These are phyloP conservation scores for Trachemys scripta DNA, from an alignment of 2,113 vertebrate species.

Conservation along the genomic window DNA sequence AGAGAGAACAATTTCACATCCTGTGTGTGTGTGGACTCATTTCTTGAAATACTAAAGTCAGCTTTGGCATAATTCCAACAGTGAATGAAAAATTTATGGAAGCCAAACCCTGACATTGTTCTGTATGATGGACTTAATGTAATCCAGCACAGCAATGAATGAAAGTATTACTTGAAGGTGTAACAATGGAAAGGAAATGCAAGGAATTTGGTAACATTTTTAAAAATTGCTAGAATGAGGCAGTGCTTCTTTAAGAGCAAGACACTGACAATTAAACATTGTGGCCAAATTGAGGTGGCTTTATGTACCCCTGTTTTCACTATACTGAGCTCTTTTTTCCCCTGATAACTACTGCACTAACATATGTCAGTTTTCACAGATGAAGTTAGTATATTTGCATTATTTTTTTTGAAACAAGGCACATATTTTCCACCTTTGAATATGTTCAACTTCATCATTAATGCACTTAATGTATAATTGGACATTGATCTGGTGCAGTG, in stretches of 20 bases:
- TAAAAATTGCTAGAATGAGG: not conserved
- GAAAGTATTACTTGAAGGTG: not conserved
- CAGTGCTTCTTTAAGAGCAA: not conserved
- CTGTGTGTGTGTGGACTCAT: not conserved
- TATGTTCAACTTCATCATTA: not conserved
- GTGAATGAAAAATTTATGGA: not conserved
- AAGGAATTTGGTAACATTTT: not conserved
- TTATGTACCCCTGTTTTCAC: not conserved
- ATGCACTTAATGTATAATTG: not conserved
- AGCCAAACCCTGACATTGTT: not conserved
- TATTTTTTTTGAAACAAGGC: not conserved
- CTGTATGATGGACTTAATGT: not conserved
- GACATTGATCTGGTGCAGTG: not conserved
- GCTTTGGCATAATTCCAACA: not conserved
- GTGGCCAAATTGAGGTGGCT: not conserved
- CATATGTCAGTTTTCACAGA: not conserved
- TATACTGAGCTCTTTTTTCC: not conserved
- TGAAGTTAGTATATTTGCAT: not conserved
- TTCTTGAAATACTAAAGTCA: not conserved
- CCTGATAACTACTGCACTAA: not conserved
- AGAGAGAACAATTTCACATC: not conserved
- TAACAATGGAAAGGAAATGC: not conserved
- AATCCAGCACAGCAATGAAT: not conserved
- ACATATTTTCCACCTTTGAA: not conserved
- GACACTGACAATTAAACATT: not conserved